These are phyloP conservation scores for Theocolax elegans DNA, from an alignment of 1,140 invertebrate species.

Conservation along the genomic window DNA sequence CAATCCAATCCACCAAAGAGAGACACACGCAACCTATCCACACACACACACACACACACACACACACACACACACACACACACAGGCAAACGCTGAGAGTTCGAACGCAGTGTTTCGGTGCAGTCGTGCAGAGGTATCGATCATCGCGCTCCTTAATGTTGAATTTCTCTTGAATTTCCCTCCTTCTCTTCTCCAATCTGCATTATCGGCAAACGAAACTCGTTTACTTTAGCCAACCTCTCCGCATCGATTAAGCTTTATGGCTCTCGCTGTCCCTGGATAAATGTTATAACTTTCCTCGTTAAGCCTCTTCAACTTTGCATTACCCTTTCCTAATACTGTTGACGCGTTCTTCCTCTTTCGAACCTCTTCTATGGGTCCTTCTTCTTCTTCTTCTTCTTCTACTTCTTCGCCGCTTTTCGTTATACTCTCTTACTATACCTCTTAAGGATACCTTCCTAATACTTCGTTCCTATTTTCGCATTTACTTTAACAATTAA, in stretches of 20 bases:
- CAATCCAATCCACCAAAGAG: too few species aligned
- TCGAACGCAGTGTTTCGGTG: too few species aligned
- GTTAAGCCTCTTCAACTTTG: conserved; percentile 5
- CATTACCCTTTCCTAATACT: not conserved
- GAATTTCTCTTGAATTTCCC: not conserved
- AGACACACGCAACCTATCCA: too few species aligned
- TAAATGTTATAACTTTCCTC: conserved; percentile 24
- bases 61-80: not conserved
- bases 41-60: not conserved
- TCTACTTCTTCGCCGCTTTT: too few species aligned
- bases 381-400: too few species aligned
- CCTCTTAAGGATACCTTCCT: too few species aligned
- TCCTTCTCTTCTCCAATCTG: not conserved
- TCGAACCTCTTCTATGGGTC: too few species aligned
- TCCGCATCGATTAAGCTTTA: conserved; percentile 17
- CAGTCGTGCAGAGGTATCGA: not conserved
- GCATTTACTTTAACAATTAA: too few species aligned
- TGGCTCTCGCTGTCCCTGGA: not conserved
- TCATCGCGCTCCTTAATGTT: too few species aligned
- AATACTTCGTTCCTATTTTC: too few species aligned
- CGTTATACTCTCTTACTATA: too few species aligned
- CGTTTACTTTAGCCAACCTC: not conserved
- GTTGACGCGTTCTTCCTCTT: not conserved
- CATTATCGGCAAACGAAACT: not conserved
- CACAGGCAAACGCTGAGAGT: not conserved